Base-by-base conservation (phyloP, 2,113 vertebrate genomes). In the Turnix velox region DNA sequence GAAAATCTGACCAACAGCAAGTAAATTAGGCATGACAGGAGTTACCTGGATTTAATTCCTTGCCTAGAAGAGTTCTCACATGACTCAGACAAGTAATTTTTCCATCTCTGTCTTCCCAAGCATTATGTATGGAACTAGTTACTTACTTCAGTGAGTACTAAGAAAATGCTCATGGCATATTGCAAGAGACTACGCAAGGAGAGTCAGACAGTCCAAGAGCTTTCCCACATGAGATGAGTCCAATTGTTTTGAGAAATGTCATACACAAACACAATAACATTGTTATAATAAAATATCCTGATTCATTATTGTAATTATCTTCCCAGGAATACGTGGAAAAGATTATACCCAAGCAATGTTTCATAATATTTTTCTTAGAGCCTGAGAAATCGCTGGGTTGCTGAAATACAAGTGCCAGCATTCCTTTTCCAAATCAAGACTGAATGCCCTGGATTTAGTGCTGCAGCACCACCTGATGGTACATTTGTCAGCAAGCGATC, bases 401-500 rank as follows among this genome's bases (percentile, higher is more conserved):
- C 77, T 52, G 62, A 85, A 91, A 87, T 18, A 33, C 17, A 51
- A 90, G 20, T 25, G 54, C 28, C 49, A 90, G 40, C 54, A 33
- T 49, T 75, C 58, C 45, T n/a, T 51, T 82, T 42, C 10, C 45
- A 72, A 51, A 18, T 4, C 23, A 24, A 46, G 51, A 28, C 23
- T 7, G 40, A 66, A 80, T 4, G 31, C 33, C 19, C 12, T 7
- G n/a, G 31, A 43, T 54, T 71, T 48, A 61, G 87, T 58, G 84
- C 45, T 7, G 65, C 82, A 5, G 94, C 93, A 93, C 93, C 96
- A 96, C 78, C 96, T 97, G 30, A 52, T 0, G 91, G 83, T n/a
- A 67, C 27, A 45, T 61, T 51, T 59, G 13, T 48, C 55, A 83
- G 7, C 27, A 42, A 68, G 51, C 42, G 57, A 45, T 6, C 25